Evolutionary conservation across 2,888 invertebrate species (phyloP).

Genomic region (Norana najaformis): DNA sequence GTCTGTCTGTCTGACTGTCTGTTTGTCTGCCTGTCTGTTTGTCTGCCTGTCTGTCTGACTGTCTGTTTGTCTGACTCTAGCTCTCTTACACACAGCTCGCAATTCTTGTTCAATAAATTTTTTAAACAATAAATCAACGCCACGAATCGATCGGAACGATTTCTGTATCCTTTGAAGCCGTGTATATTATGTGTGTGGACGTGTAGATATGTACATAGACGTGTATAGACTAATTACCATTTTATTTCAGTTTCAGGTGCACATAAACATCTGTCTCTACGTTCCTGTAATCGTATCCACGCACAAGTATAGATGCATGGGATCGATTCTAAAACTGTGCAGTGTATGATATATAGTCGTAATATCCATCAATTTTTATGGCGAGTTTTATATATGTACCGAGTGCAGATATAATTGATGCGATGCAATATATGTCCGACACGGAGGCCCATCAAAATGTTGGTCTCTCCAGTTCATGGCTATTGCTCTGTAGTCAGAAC

Average conservation of each 20-base stretch:
- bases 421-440: background rate
- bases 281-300: background rate
- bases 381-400: background rate
- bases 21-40: background rate
- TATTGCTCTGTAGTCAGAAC: too few relatives aligned
- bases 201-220: background rate
- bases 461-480: too few relatives aligned
- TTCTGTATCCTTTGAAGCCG: background rate
- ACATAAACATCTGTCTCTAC: background rate
- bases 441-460: background rate
- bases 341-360: background rate
- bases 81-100: background rate
- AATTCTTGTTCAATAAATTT: background rate
- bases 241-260: background rate
- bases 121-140: background rate
- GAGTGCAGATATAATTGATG: background rate
- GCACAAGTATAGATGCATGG: background rate
- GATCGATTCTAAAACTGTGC: background rate
- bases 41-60: too few relatives aligned
- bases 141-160: background rate
- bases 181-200: background rate
- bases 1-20: background rate
- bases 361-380: background rate
- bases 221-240: background rate
- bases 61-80: background rate